Evolutionary conservation across 2,113 vertebrate species (phyloP), one percentile per base, ranked within the genome.

Genomic region (Salvelinus namaycush): DNA sequence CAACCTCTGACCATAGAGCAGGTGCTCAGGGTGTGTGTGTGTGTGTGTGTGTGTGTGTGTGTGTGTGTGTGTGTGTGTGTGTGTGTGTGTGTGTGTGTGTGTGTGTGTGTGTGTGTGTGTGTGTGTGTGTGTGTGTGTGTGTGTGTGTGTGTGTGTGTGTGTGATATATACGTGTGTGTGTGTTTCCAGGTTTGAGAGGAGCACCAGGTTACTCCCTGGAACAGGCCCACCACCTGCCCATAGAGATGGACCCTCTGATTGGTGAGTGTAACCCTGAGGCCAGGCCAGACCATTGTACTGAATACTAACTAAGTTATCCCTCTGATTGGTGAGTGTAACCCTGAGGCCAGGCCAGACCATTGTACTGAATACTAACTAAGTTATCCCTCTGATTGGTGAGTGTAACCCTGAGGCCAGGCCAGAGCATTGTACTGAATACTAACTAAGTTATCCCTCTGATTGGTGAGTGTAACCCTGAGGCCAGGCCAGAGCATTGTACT

Each of bases 211-310:
- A 99, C 88, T 99, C 97, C 70, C 90, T 99, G 90, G 97, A 99
- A 86, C 98, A 98, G 92, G 96, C 98, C 62, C 96, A 98, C 87
- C 97, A 99, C 81, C 95, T 99, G 66, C 98, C 98, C 27, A 99
- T 99, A 18, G 97, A 99, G 93, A 99, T 99, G 97, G 98, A 99
- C 88, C 94, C 97, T 79, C 90, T 99, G 83, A 96, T 99, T 74
- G 96, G 98, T 99, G 93, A 86, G 96, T 92, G 76, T n/a, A 22
- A 72, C 29, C 59, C 31, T 27, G 39, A 62, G 59, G 16, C 14
- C 59, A n/a, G 59, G 12, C 12, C 51, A 54, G 51, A 54, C 31
- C 16, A 72, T 31, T 9, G 13, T 27, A 59, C 8, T 72, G 22
- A 34, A 39, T 16, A 60, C 57, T 20, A 20, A 59, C 57, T 7